Conservation (phyloP, 2,113 vertebrate species). For the Cinclus mexicanus region DNA sequence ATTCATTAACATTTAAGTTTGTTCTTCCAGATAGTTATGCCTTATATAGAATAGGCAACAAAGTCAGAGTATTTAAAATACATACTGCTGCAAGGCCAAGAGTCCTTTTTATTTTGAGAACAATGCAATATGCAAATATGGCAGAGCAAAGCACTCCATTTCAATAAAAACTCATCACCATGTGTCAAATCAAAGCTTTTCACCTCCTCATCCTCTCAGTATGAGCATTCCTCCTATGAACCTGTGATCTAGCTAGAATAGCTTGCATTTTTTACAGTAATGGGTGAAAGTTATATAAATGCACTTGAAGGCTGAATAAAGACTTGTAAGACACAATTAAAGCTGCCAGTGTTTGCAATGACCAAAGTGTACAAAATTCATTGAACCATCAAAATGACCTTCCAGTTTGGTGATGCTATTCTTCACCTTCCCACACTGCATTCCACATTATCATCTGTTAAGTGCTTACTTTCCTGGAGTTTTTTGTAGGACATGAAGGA, state of each 20-base stretch:
- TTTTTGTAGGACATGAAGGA: not conserved
- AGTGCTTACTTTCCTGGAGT: rapidly evolving
- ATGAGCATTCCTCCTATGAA: not conserved
- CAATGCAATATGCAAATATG: not conserved
- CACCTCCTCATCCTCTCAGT: not conserved
- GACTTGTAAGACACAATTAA: not conserved
- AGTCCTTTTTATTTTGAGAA: constrained; percentile 12
- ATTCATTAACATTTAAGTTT: constrained; percentile 52
- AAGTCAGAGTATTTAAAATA: not conserved
- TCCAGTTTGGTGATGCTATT: not conserved
- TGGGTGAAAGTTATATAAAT: not conserved
- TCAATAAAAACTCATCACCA: not conserved
- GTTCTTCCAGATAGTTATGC: constrained; percentile 17
- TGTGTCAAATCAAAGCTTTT: not conserved
- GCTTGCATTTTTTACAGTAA: not conserved
- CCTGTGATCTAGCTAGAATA: not conserved
- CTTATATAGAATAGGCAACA: not conserved
- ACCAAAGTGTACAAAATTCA: not conserved
- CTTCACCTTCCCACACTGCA: not conserved
- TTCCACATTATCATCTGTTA: not conserved
- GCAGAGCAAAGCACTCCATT: not conserved
- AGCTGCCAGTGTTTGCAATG: not conserved
- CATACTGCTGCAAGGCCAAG: not conserved
- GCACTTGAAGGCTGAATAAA: not conserved
- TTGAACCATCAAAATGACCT: not conserved